Evolutionary conservation across 2,113 vertebrate genomes (phyloP).

Genomic region (Tamias sibiricus): DNA sequence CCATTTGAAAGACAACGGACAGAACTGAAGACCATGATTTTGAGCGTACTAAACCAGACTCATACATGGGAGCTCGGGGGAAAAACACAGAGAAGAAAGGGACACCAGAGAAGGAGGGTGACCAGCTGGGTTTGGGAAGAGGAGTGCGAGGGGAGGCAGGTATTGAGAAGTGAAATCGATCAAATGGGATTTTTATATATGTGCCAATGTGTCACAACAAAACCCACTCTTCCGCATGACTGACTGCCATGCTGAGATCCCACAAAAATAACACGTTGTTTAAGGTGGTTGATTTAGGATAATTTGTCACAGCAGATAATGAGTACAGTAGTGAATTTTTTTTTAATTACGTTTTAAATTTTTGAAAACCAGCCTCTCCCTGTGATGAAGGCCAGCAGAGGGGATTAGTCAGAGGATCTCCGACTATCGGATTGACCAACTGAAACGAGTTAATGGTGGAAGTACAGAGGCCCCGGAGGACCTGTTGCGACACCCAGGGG

Average conservation of each 20-base stretch:
- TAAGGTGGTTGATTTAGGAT: background rate
- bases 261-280: background rate
- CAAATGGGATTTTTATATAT: no score
- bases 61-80: no score
- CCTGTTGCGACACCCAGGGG: background rate
- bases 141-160: no score
- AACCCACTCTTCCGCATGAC: no score
- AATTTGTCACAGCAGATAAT: background rate
- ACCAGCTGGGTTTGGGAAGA: no score
- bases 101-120: no score
- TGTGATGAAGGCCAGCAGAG: background rate
- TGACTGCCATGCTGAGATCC: background rate
- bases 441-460: background rate
- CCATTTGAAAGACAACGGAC: no score
- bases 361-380: background rate
- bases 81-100: no score
- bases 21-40: no score
- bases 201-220: no score
- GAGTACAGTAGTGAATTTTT: background rate
- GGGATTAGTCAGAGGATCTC: background rate
- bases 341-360: background rate
- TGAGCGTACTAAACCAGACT: no score
- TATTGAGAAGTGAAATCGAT: no score
- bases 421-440: background rate
- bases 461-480: background rate